These are phyloP conservation scores for Rhea pennata DNA, from an alignment of 2,113 vertebrate genomes.

Conservation along the genomic window DNA sequence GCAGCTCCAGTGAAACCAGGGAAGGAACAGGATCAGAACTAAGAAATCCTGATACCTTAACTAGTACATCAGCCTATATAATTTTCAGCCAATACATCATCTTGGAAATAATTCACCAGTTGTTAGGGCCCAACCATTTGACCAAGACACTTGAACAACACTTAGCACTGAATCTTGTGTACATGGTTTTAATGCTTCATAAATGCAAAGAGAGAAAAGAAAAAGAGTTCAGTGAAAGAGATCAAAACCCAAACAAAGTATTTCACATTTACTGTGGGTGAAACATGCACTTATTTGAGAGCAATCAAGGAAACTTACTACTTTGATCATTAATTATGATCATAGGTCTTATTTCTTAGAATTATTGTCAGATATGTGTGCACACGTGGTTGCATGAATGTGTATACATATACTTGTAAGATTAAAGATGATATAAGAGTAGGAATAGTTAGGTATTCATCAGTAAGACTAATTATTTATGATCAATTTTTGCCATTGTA, in stretches of 20 bases:
- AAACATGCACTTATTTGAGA: neutral
- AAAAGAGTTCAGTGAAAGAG: neutral
- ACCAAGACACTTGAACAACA: neutral
- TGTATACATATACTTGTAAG: neutral
- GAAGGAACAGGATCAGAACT: neutral
- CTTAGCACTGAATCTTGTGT: neutral
- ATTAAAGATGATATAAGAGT: neutral
- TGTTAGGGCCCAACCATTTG: neutral
- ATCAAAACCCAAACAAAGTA: neutral
- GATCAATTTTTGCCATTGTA: neutral
- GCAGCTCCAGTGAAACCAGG: neutral
- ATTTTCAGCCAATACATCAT: neutral
- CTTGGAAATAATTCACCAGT: neutral
- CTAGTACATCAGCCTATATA: neutral
- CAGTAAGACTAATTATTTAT: neutral
- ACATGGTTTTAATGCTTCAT: neutral
- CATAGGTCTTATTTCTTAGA: neutral
- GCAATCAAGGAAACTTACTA: neutral
- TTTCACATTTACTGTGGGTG: neutral
- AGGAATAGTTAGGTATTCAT: neutral
- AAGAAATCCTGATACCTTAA: neutral
- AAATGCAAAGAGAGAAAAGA: neutral
- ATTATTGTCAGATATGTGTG: neutral
- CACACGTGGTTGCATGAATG: neutral
- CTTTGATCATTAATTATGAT: no score